Evolutionary conservation across 2,888 invertebrate species (phyloP).

Genomic region (Erpobdella octoculata): DNA sequence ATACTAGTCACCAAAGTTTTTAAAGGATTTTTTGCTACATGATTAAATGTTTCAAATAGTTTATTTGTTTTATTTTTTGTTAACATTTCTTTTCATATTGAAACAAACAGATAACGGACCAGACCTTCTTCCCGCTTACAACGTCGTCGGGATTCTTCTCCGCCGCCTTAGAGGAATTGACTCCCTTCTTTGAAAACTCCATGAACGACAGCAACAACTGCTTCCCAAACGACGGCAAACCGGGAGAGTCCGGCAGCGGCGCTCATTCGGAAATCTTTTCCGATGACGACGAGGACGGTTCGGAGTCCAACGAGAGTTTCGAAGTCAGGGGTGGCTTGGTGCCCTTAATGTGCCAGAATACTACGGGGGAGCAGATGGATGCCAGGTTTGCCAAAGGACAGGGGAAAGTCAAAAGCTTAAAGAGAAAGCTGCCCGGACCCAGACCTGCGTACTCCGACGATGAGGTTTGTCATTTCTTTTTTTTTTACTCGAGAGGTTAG

Average conservation of each 20-base stretch:
- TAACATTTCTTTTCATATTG: too few species aligned
- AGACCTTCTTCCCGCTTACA: background rate
- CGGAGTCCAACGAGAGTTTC: slow-evolving; percentile 7
- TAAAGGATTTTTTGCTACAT: too few species aligned
- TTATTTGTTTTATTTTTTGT: too few species aligned
- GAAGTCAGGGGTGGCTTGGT: background rate
- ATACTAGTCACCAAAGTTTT: too few species aligned
- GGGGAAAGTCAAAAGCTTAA: background rate
- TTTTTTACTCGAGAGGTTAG: background rate
- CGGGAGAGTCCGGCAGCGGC: too few species aligned
- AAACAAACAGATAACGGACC: too few species aligned
- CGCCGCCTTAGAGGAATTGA: too few species aligned
- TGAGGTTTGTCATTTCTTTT: background rate
- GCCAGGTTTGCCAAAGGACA: background rate
- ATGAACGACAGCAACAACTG: background rate
- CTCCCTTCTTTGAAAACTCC: slow-evolving; percentile 6
- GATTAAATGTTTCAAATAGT: too few species aligned
- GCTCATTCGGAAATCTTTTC: background rate
- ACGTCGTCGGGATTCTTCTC: background rate
- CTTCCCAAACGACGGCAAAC: background rate
- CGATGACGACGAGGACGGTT: background rate
- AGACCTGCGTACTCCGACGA: slow-evolving; percentile 21
- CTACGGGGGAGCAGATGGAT: background rate
- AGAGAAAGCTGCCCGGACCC: slow-evolving; percentile 20
- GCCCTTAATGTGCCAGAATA: background rate